These are phyloP conservation scores for Ennomos fuscantarius DNA, from an alignment of 2,888 invertebrate genomes.

Conservation along the genomic window DNA sequence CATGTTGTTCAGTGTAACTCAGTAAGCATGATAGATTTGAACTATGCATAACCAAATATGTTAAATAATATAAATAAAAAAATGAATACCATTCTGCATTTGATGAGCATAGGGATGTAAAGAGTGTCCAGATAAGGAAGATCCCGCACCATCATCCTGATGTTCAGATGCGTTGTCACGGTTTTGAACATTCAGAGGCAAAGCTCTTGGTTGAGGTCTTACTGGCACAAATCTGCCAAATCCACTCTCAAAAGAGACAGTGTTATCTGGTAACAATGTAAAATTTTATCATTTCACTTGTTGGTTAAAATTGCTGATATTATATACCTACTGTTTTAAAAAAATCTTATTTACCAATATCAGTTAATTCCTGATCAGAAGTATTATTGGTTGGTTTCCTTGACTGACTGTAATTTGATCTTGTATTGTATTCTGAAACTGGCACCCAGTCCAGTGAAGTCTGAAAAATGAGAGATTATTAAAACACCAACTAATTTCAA, in stretches of 20 bases:
- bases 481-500: not conserved
- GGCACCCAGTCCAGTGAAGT: constrained; percentile 83
- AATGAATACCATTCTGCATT: constrained; percentile 75
- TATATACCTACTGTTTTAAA: not conserved
- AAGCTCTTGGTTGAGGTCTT: constrained; percentile 76
- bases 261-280: constrained; percentile 61
- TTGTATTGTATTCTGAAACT: constrained; percentile 79
- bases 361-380: constrained; percentile 78
- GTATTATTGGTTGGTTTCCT: constrained; percentile 79
- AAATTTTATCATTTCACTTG: constrained; percentile 2
- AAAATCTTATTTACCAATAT: constrained; percentile 72
- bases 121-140: constrained; percentile 68
- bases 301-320: too few relatives aligned
- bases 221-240: constrained; percentile 82
- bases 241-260: constrained; percentile 77
- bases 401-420: constrained; percentile 77
- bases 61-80: not conserved
- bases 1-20: too few relatives aligned
- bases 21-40: too few relatives aligned
- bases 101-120: constrained; percentile 78
- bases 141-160: constrained; percentile 69
- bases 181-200: constrained; percentile 76
- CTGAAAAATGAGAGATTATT: constrained; percentile 58
- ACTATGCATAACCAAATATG: too few relatives aligned
- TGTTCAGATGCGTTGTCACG: constrained; percentile 72